These are phyloP conservation scores for Drosophila jambulina DNA, from an alignment of 1,140 invertebrate genomes.

Conservation along the genomic window DNA sequence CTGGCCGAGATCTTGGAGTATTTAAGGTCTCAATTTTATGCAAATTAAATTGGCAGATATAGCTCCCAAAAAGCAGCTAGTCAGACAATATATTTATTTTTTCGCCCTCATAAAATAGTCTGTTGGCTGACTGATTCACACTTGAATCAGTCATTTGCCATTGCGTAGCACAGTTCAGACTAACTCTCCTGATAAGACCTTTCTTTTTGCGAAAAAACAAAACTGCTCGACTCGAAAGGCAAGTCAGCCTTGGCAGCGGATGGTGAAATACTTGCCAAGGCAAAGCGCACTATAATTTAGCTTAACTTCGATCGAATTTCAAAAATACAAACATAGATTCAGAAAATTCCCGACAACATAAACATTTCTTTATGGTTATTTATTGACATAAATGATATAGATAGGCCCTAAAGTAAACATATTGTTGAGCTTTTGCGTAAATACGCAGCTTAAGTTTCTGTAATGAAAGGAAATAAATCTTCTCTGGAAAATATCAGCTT, in stretches of 20 bases:
- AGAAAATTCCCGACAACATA: background rate
- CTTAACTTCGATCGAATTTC: background rate
- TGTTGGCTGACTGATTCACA: conserved; percentile 4
- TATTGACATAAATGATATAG: too few species aligned
- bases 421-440: too few species aligned
- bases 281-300: background rate
- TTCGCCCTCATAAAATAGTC: too few species aligned
- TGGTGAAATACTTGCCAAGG: conserved; percentile 1
- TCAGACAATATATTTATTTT: too few species aligned
- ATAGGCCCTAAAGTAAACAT: background rate
- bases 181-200: background rate
- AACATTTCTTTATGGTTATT: background rate
- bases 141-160: background rate
- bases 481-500: background rate
- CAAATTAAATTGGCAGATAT: too few species aligned
- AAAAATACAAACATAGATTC: background rate
- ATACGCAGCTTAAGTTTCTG: background rate
- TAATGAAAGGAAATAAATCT: background rate
- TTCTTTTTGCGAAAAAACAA: background rate
- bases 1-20: too few species aligned
- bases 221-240: background rate
- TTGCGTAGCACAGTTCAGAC: background rate
- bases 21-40: too few species aligned
- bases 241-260: background rate
- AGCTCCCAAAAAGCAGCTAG: too few species aligned